Evolutionary conservation across 1,140 invertebrate species (phyloP).

Genomic region (Saxidomus purpurata): DNA sequence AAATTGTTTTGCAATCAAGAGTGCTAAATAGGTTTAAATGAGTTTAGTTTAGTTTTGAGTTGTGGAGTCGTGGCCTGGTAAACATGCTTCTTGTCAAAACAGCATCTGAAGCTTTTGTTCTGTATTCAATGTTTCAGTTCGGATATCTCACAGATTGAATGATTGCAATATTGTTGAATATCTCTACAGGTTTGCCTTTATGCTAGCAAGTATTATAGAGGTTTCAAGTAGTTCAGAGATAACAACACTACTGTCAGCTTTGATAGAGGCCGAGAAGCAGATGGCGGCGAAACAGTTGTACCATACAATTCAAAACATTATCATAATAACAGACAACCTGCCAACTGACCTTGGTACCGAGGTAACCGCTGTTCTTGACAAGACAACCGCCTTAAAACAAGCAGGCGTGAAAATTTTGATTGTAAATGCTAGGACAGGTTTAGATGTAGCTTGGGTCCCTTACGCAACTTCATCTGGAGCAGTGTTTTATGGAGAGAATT

Average conservation of each 20-base stretch:
- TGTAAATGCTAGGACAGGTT: not conserved
- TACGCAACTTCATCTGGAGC: constrained; percentile 1
- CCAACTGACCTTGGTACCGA: not conserved
- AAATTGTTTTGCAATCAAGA: too few species aligned
- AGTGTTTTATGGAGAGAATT: constrained; percentile 14
- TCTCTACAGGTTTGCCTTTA: not conserved
- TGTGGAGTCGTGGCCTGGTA: too few species aligned
- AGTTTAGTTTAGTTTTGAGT: too few species aligned
- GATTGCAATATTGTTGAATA: too few species aligned
- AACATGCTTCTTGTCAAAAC: too few species aligned
- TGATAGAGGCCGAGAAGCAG: not conserved
- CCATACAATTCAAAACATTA: constrained; percentile 19
- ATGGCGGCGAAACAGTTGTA: not conserved
- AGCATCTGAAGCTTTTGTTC: too few species aligned
- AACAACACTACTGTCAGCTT: not conserved
- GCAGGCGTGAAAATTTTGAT: constrained; percentile 3
- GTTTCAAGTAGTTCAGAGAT: not conserved
- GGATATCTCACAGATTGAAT: too few species aligned
- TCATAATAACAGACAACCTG: constrained; percentile 12
- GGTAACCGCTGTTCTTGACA: not conserved
- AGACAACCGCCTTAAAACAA: not conserved
- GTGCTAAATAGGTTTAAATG: too few species aligned
- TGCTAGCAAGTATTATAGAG: constrained; percentile 3
- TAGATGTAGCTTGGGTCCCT: not conserved
- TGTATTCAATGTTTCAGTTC: too few species aligned